Percentiles rank a stretch among this genome's conserved stretches.
phyloP scores from a whole-genome alignment of 2,888 invertebrate species.

The Rotaria sp. region DNA sequence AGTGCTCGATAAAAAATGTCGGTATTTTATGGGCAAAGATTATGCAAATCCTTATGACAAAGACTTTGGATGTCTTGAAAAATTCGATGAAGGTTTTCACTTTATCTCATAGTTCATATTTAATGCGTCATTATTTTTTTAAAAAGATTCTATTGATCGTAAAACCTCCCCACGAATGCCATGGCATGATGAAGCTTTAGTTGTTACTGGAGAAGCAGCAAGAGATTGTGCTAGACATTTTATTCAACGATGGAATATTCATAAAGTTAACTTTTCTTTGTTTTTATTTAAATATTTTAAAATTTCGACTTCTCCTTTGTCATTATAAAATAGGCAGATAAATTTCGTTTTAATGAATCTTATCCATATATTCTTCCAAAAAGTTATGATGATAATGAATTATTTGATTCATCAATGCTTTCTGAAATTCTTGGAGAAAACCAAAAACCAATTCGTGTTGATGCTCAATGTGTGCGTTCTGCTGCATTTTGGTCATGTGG shows the following conservation, averaged over 20 bases:
- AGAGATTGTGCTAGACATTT: constrained; percentile 85
- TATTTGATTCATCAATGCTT: not conserved
- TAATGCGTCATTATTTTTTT: not conserved
- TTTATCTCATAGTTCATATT: not conserved
- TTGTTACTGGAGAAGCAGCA: constrained; percentile 74
- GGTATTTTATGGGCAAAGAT: constrained; percentile 84
- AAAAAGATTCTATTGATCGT: constrained; percentile 57
- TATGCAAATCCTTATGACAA: constrained; percentile 91
- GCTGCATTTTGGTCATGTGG: constrained; percentile 84
- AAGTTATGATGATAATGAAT: not conserved
- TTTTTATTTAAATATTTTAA: too few species aligned
- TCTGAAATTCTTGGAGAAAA: not conserved
- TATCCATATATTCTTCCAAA: constrained; percentile 3
- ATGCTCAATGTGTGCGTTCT: constrained; percentile 61
- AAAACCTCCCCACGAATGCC: constrained; percentile 84
- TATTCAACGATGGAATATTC: constrained; percentile 80
- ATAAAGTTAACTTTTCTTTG: not conserved
- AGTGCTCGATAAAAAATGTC: constrained; percentile 4
- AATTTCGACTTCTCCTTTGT: too few species aligned
- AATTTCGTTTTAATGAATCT: not conserved
- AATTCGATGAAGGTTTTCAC: constrained; percentile 29
- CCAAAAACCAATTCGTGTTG: not conserved
- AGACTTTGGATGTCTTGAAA: constrained; percentile 60
- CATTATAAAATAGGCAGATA: not conserved
- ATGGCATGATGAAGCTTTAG: constrained; percentile 87